Base-by-base conservation (phyloP, 1,140 invertebrate species). In the Brachionus asplanchnoidis region DNA sequence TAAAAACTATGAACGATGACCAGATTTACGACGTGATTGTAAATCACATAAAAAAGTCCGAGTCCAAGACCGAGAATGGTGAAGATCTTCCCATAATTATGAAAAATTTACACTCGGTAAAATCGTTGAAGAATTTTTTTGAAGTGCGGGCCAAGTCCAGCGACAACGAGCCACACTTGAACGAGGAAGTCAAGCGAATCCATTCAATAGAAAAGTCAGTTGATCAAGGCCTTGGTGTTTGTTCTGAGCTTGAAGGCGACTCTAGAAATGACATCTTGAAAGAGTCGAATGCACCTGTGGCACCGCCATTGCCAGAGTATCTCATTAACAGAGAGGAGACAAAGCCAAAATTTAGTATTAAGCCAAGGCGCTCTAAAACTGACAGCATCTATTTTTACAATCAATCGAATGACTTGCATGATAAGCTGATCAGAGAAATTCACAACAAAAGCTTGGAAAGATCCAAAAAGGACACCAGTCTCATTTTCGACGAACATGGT, bases 61-160 rank as follows among this genome's bases (percentile, higher is more conserved):
- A 82, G 4, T 11, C 4, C 2, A 28, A 32, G 23, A 40, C 14
- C 6, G 12, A 26, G 2, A 7, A 77, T 20, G 80, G 44, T 6
- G 23, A 65, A 28, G 56, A 83, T 12, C 3, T n/a, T 36, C 32
- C 56, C 3, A 44, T 68, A 6, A 68, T 66, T 3, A 68, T 84
- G 80, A 68, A 84, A n/a, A 46, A 84, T 84, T 36, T 84, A 28
- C 80, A 84, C 20, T 84, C 80, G 8, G 80, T 84, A 4, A 84
- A 84, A 68, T 84, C 80, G 8, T 73, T 84, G 23, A 84, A 84
- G 20, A 44, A 84, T 17, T 84, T 84, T 36, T 84, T 84, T 20
- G 80, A 84, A 84, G 40, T 68, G 2, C 46, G 60, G 11, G 50
- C 79, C 23, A 82, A 65, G 60, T 28, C 79, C 8, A 65, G 46